These are phyloP conservation scores for Protobothrops flavoviridis DNA, from an alignment of 2,113 vertebrate species.

Conservation along the genomic window DNA sequence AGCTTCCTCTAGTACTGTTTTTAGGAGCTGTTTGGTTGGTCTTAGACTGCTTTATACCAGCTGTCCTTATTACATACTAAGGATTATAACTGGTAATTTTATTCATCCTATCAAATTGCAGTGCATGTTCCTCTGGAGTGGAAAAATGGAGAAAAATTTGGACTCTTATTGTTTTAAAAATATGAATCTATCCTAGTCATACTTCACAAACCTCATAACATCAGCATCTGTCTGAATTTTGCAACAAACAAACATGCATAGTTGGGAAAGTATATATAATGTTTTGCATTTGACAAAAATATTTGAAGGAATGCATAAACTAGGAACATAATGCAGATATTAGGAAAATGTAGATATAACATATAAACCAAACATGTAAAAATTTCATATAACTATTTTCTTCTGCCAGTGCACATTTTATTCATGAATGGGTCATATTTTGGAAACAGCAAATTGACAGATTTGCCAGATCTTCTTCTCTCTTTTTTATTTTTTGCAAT, in stretches of 20 bases:
- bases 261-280: neutral
- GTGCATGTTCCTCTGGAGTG: neutral
- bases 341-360: neutral
- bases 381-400: neutral
- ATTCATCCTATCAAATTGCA: neutral
- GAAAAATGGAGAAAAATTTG: neutral
- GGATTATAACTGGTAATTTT: neutral
- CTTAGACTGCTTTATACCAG: neutral
- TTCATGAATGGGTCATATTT: neutral
- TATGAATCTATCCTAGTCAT: neutral
- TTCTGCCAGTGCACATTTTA: neutral
- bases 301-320: neutral
- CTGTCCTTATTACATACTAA: neutral
- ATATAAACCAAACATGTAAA: neutral
- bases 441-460: neutral
- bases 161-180: neutral
- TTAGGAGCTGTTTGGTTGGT: neutral
- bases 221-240: neutral
- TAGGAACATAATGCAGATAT: neutral
- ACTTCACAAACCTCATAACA: neutral
- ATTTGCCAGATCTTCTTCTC: neutral
- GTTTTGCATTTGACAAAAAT: neutral
- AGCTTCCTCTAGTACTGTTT: neutral
- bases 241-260: neutral
- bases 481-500: neutral